Base-by-base conservation (phyloP, 2,888 invertebrate genomes). In the Pocota personata region DNA sequence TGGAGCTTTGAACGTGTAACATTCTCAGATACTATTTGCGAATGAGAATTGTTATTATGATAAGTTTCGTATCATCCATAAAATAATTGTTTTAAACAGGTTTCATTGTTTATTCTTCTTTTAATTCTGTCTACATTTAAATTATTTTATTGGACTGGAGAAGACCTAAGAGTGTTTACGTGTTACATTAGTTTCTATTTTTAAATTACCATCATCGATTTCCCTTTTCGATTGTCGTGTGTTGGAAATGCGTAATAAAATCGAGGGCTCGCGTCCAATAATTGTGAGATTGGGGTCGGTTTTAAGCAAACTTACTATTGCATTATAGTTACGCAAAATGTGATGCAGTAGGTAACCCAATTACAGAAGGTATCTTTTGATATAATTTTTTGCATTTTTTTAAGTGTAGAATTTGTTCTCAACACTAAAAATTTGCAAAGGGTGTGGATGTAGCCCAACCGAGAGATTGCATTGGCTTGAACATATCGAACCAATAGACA, bases 161-260 rank as follows among this genome's bases (percentile, higher is more conserved):
- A 64, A 64, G 64, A 48, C 64, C 46, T 19, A 46, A 1, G 16
- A 64, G 32, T 46, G 24, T 43, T 55, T 12, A 16, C 16, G 16
- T 6, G 14, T 16, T 55, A 30, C 16, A 24, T 6, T 27, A 8
- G 43, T 60, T 60, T 21, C 40, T 27, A 24, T n/a, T 43, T 43
- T 43, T 19, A 14, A 30, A 64, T 48, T 46, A 30, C 5, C 30
- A 32, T 48, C 48, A 64, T 64, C 64, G 46, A 48, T 64, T 48
- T 64, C 64, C 4, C 2, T 27, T 14, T 27, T 3, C 14, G 10
- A 21, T 16, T 16, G 16, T 16, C 2, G 5, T 43, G 21, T 21
- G n/a, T 10, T 50, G 24, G 6, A 5, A 50, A 24, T 50, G 10
- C 7, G 48, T 3, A 24, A 24, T 48, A 21, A 8, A 21, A 48